Evolutionary conservation across 2,113 vertebrate species (phyloP).

Genomic region (Galbula dea): DNA sequence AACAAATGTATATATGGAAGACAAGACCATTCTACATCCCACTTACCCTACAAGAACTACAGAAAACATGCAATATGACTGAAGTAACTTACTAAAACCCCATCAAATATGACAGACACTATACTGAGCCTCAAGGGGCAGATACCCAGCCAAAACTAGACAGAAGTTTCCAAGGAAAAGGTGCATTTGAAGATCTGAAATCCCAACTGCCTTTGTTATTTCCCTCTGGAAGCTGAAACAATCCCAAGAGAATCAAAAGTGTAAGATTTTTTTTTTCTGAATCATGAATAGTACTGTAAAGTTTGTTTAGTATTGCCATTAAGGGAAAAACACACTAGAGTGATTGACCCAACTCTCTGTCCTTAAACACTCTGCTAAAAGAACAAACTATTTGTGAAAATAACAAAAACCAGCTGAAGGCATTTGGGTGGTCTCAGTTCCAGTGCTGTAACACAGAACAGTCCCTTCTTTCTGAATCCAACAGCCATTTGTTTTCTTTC

Average conservation of each 20-base stretch:
- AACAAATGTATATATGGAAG: not conserved
- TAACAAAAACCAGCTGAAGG: slow-evolving; percentile 45
- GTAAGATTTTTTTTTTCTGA: not conserved
- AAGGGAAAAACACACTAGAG: not conserved
- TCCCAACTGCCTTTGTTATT: not conserved
- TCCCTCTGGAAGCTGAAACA: not conserved
- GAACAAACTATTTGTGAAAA: slow-evolving; percentile 17
- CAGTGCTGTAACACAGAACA: not conserved
- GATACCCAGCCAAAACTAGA: not conserved
- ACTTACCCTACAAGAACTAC: not conserved
- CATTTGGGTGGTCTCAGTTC: slow-evolving; percentile 35
- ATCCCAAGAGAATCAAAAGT: not conserved
- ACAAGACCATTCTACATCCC: not conserved
- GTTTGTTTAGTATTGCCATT: not conserved
- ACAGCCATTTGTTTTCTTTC: not conserved
- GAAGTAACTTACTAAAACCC: not conserved
- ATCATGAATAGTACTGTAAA: not conserved
- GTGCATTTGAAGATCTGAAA: not conserved
- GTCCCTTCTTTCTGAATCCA: not conserved
- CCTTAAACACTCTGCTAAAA: slow-evolving; percentile 8
- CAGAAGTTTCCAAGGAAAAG: not conserved
- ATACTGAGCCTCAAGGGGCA: not conserved
- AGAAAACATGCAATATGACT: not conserved
- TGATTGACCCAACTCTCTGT: not conserved
- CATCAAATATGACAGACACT: not conserved